These are phyloP conservation scores for Hydriomena furcata DNA, from an alignment of 2,888 invertebrate genomes.

Conservation along the genomic window DNA sequence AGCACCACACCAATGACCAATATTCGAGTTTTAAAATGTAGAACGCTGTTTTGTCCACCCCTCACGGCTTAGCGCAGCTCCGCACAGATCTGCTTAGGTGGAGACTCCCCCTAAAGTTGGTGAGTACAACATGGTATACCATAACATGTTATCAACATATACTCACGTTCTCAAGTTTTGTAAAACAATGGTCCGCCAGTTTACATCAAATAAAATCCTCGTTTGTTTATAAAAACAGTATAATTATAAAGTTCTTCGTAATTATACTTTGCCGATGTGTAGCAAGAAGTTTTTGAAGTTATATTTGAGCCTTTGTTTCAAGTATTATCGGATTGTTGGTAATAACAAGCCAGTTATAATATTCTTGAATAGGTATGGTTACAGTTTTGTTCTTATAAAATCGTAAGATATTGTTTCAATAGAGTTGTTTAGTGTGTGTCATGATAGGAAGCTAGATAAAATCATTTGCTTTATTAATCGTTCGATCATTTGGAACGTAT, in stretches of 20 bases:
- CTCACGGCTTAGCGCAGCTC: too few relatives aligned
- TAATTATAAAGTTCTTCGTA: constrained; percentile 19
- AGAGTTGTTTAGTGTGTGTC: too few relatives aligned
- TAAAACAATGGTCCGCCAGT: constrained; percentile 44
- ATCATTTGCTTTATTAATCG: too few relatives aligned
- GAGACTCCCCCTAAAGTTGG: too few relatives aligned
- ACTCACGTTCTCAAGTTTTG: constrained; percentile 43
- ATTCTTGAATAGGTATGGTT: background rate
- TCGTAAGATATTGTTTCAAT: too few relatives aligned
- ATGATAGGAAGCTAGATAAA: too few relatives aligned
- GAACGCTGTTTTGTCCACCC: too few relatives aligned
- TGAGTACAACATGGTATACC: constrained; percentile 12
- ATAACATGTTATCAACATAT: constrained; percentile 36
- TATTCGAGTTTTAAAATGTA: too few relatives aligned
- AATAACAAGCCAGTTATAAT: background rate
- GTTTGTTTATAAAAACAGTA: constrained; percentile 28
- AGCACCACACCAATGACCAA: too few relatives aligned
- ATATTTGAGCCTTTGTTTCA: constrained; percentile 6
- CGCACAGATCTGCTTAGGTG: too few relatives aligned
- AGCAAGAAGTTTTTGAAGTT: constrained; percentile 14
- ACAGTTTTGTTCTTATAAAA: too few relatives aligned
- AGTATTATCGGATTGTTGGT: background rate
- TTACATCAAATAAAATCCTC: constrained; percentile 24
- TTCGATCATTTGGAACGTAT: too few relatives aligned
- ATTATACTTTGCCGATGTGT: constrained; percentile 5